A percentile compares a stretch with the other conserved stretches of the same genome.
phyloP scores from a whole-genome alignment of 2,113 vertebrate genomes.

The Syrrhaptes paradoxus region DNA sequence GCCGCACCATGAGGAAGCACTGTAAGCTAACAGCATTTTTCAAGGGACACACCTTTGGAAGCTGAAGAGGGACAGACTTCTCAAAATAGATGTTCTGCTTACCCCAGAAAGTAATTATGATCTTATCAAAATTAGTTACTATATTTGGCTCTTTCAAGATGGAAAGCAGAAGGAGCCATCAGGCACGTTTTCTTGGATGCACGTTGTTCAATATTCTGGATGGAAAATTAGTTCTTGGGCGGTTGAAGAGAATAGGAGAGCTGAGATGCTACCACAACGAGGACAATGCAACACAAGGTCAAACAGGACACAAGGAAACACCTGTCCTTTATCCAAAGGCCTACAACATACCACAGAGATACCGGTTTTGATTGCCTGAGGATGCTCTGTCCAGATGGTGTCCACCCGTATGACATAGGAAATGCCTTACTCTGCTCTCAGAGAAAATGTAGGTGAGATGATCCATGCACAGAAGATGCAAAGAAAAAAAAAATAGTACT shows the following conservation, averaged over 20 bases:
- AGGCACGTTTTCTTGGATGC: background rate
- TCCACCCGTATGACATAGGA: conserved; percentile 38
- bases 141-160: conserved; percentile 11
- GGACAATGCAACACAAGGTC: conserved; percentile 11
- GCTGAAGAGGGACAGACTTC: background rate
- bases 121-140: conserved; percentile 49
- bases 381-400: conserved; percentile 55
- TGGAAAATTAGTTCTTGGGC: conserved; percentile 8
- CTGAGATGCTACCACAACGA: background rate
- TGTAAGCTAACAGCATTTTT: background rate
- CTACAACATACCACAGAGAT: conserved; percentile 37
- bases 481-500: background rate
- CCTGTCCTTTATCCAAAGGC: conserved; percentile 10
- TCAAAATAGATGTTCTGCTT: conserved; percentile 38
- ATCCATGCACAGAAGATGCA: conserved; percentile 4
- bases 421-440: conserved; percentile 13
- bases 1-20: background rate
- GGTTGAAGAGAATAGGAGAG: background rate
- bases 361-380: background rate
- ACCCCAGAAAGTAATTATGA: conserved; percentile 27
- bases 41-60: background rate
- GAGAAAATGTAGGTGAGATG: conserved; percentile 37
- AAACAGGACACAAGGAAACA: conserved; percentile 26
- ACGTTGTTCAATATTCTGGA: background rate
- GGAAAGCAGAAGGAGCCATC: background rate